phyloP scores from a whole-genome alignment of 2,888 invertebrate species.

The Meliscaeva auricollis region DNA sequence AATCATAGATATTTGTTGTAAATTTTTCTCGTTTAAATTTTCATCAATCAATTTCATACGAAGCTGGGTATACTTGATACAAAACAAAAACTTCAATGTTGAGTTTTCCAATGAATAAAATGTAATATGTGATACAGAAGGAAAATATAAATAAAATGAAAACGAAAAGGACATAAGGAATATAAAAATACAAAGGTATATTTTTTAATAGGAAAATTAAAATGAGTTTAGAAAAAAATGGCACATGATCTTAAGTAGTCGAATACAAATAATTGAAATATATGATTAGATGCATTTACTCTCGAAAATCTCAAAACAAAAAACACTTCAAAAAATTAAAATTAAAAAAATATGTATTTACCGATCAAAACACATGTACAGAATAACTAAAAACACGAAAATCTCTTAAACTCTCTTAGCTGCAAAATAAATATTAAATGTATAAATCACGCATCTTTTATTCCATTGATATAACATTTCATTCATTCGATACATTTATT shows the following conservation, averaged over 20 bases:
- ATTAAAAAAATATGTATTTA: background rate
- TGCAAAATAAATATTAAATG: slow-evolving; percentile 51
- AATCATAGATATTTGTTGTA: slow-evolving; percentile 47
- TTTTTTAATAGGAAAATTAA: slow-evolving; percentile 49
- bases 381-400: slow-evolving; percentile 47
- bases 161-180: slow-evolving; percentile 33
- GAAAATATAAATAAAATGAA: slow-evolving; percentile 33
- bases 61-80: slow-evolving; percentile 4
- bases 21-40: slow-evolving; percentile 42
- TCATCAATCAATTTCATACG: slow-evolving; percentile 36
- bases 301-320: slow-evolving; percentile 29
- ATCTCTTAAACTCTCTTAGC: slow-evolving; percentile 31
- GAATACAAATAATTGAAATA: slow-evolving; percentile 21
- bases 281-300: slow-evolving; percentile 16
- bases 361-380: slow-evolving; percentile 53
- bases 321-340: background rate
- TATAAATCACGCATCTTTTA: background rate
- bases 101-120: slow-evolving; percentile 55
- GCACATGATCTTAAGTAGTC: slow-evolving; percentile 48
- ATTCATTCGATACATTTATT: background rate
- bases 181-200: slow-evolving; percentile 36
- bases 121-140: slow-evolving; percentile 56
- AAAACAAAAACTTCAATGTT: slow-evolving; percentile 28
- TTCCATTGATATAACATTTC: background rate
- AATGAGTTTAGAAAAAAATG: slow-evolving; percentile 22